These are phyloP conservation scores for Epistrophe grossulariae DNA, from an alignment of 2,888 invertebrate genomes.

Conservation along the genomic window DNA sequence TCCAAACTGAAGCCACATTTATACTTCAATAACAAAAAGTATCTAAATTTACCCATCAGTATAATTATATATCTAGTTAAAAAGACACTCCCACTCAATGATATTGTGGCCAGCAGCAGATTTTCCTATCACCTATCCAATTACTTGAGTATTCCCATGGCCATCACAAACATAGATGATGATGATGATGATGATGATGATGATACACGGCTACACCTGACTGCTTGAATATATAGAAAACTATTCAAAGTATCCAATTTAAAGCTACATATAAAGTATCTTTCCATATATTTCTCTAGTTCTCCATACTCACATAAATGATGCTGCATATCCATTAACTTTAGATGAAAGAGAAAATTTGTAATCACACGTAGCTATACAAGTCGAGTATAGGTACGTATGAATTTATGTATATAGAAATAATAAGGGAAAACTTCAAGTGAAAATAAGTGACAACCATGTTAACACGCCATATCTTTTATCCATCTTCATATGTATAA, in stretches of 20 bases:
- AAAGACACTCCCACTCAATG: constrained; percentile 31
- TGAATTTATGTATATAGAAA: neutral
- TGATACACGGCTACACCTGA: constrained; percentile 34
- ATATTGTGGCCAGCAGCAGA: neutral
- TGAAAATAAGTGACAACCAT: constrained; percentile 42
- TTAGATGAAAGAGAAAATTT: constrained; percentile 26
- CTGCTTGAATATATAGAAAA: constrained; percentile 43
- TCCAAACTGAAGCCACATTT: constrained; percentile 43
- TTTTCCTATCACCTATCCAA: constrained; percentile 38
- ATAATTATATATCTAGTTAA: neutral
- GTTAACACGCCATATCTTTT: constrained; percentile 12
- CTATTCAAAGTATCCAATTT: constrained; percentile 42
- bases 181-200: neutral
- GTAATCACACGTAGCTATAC: constrained; percentile 3
- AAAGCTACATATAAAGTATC: constrained; percentile 13
- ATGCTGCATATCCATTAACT: neutral
- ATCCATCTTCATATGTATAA: neutral
- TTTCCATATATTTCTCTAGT: neutral
- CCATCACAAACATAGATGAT: constrained; percentile 23
- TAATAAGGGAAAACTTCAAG: constrained; percentile 21
- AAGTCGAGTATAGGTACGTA: neutral
- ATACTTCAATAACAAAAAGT: neutral
- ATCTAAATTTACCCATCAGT: no score
- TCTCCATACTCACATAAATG: neutral
- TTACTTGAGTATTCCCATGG: constrained; percentile 36